Conservation (phyloP, 1,140 invertebrate genomes). For the Venturia canescens region DNA sequence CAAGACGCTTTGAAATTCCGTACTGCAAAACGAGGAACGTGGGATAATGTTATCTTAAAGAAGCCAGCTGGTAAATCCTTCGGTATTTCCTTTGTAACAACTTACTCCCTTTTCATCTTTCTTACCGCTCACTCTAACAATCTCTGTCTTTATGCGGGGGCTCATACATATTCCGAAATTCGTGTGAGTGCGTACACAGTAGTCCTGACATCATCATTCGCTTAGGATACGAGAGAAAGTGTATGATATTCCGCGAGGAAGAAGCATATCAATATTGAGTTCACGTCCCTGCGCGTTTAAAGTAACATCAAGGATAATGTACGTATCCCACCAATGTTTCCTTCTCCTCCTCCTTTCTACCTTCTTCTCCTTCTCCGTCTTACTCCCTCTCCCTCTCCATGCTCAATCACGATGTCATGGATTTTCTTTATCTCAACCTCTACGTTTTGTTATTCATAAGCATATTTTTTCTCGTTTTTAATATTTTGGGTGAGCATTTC, state of each 20-base stretch:
- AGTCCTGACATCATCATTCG: constrained; percentile 35
- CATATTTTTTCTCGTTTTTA: no score
- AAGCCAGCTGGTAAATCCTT: constrained; percentile 38
- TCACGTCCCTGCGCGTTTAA: constrained; percentile 51
- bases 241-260: constrained; percentile 38
- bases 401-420: neutral
- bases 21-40: neutral
- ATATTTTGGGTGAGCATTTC: no score
- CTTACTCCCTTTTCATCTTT: constrained; percentile 1
- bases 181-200: neutral
- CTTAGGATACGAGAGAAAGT: constrained; percentile 9
- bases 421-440: neutral
- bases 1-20: constrained; percentile 28
- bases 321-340: constrained; percentile 30
- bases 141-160: neutral
- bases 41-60: constrained; percentile 46
- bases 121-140: neutral
- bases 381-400: neutral
- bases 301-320: constrained; percentile 53
- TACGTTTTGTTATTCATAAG: neutral
- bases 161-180: neutral
- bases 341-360: neutral
- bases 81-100: constrained; percentile 39
- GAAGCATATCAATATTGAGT: constrained; percentile 47
- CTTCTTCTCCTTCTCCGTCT: neutral